These are phyloP conservation scores for Carterocephalus palaemon DNA, from an alignment of 2,888 invertebrate species.

Conservation along the genomic window DNA sequence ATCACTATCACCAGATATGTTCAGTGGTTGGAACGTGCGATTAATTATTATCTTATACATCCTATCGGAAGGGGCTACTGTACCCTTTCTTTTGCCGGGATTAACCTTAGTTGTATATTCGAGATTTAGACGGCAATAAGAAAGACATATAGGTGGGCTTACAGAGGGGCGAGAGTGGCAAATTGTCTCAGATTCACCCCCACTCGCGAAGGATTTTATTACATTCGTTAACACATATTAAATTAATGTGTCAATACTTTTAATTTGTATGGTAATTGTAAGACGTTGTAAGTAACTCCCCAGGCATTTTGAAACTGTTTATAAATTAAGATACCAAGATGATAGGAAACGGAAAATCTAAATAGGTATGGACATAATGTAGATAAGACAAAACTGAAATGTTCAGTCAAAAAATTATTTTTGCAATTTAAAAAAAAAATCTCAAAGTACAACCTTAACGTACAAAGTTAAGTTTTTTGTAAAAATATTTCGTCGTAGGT, in stretches of 20 bases:
- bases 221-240: conserved; percentile 75
- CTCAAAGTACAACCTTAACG: no score
- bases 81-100: conserved; percentile 75
- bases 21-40: neutral
- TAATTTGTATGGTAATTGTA: conserved; percentile 62
- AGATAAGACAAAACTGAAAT: no score
- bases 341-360: no score
- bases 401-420: no score
- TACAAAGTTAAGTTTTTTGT: no score
- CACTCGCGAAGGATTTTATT: conserved; percentile 67
- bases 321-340: no score
- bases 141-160: conserved; percentile 78
- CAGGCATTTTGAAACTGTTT: no score
- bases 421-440: no score
- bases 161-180: conserved; percentile 64
- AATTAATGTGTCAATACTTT: conserved; percentile 66
- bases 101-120: conserved; percentile 78
- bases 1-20: conserved; percentile 1
- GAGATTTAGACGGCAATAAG: conserved; percentile 77
- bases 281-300: conserved; percentile 35
- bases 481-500: no score
- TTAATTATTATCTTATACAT: conserved; percentile 6
- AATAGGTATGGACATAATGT: no score
- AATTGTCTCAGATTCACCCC: conserved; percentile 75
- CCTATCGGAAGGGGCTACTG: conserved; percentile 51